Base-by-base conservation (phyloP, 2,797 vertebrate genomes). In the Chanos chanos region DNA sequence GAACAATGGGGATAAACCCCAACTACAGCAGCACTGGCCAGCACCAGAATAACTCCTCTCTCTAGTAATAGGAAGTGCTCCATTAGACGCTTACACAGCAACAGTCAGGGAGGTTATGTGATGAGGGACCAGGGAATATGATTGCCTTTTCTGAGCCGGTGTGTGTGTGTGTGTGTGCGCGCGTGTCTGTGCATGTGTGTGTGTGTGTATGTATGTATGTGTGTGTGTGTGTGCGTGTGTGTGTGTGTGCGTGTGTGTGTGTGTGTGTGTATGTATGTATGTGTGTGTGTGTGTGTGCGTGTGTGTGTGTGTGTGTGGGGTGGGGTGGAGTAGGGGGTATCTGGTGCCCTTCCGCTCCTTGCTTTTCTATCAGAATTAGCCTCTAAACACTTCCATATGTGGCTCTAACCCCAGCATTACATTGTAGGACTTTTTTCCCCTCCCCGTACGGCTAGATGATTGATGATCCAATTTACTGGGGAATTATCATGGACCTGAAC, bases 311-410 rank as follows among this genome's bases (percentile, higher is more conserved):
- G 31, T 47, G 50, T 31, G 43, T 13, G 34, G 30, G 27, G 48
- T 73, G 27, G 39, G 25, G 67, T 40, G 54, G 55, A 60, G 62
- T 2, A 55, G 57, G 48, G 59, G 24, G 52, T 44, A 74, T 74
- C 73, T 71, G 44, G 52, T 76, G 72, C 70, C 68, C 74, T 78
- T 74, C 36, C 64, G 61, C 73, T 71, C 75, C 48, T 58, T 28
- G 49, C 39, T 65, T 69, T 67, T 73, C 70, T 64, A 80, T 81
- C 80, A 78, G 63, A 78, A 82, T 80, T 75, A 75, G 72, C 65
- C 67, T 75, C 82, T 90, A 88, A 91, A 88, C 82, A 87, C 81
- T 84, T 77, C 87, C 89, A 90, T 37, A 87, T 89, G 89, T 85
- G 76, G 59, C 76, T 73, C 64, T 72, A 75, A 71, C 37, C 66